These are phyloP conservation scores for Sericinus montela DNA, from an alignment of 2,888 invertebrate genomes.

Conservation along the genomic window DNA sequence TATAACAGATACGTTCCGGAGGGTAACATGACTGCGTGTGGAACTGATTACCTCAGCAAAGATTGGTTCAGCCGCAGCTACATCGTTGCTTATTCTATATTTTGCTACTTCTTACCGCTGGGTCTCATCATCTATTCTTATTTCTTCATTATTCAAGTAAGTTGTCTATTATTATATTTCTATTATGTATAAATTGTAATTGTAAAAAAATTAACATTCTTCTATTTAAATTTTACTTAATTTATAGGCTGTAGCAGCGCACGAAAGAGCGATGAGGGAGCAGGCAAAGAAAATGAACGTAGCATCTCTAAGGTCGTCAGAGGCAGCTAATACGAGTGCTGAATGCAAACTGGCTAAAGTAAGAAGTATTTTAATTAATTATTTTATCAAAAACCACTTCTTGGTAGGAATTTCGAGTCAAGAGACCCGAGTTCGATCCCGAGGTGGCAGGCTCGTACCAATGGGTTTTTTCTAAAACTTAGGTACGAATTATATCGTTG, in stretches of 20 bases:
- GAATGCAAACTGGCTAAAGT: constrained; percentile 87
- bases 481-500: too few relatives aligned
- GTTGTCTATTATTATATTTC: background rate
- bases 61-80: constrained; percentile 84
- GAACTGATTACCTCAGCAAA: constrained; percentile 86
- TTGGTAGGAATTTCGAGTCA: too few relatives aligned
- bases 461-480: too few relatives aligned
- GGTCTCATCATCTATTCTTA: constrained; percentile 87
- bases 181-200: too few relatives aligned
- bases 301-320: constrained; percentile 84
- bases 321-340: constrained; percentile 83
- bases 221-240: background rate
- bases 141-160: constrained; percentile 85
- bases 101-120: constrained; percentile 84
- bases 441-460: too few relatives aligned
- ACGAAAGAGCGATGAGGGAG: constrained; percentile 87
- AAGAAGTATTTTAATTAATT: background rate
- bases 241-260: constrained; percentile 82
- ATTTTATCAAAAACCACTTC: background rate
- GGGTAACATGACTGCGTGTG: constrained; percentile 91
- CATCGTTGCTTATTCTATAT: constrained; percentile 82
- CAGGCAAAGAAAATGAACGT: constrained; percentile 93
- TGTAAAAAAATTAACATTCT: too few relatives aligned
- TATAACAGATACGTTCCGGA: constrained; percentile 91
- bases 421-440: too few relatives aligned